phyloP scores from a whole-genome alignment of 1,140 invertebrate genomes.

The Idris sp. region DNA sequence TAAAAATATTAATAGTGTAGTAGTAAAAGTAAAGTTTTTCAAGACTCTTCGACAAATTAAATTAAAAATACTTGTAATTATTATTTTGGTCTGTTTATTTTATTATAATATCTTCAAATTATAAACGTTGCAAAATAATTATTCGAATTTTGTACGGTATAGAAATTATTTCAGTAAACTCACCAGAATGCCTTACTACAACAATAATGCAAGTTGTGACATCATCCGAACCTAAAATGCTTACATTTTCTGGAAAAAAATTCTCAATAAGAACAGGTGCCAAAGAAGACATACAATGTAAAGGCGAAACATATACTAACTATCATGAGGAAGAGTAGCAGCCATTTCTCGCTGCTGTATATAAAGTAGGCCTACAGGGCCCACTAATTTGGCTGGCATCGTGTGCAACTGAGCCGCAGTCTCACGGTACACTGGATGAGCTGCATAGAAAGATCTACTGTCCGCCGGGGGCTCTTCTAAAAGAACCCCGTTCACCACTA shows the following conservation, averaged over 20 bases:
- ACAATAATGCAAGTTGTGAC: slow-evolving; percentile 95
- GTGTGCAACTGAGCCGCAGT: slow-evolving; percentile 87
- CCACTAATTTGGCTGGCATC: slow-evolving; percentile 87
- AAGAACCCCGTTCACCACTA: slow-evolving; percentile 90
- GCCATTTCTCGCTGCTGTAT: slow-evolving; percentile 94
- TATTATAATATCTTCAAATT: too few relatives aligned
- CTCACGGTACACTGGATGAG: slow-evolving; percentile 91
- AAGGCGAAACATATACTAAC: slow-evolving; percentile 81
- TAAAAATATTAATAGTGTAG: too few relatives aligned
- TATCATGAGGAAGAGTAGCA: slow-evolving; percentile 92
- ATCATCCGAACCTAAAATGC: slow-evolving; percentile 94
- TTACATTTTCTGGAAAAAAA: slow-evolving; percentile 87
- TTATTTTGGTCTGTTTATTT: too few relatives aligned
- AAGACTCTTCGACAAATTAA: too few relatives aligned
- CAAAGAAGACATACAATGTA: too few relatives aligned
- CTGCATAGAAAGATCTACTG: slow-evolving; percentile 86
- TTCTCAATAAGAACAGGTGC: too few relatives aligned
- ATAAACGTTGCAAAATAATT: too few relatives aligned
- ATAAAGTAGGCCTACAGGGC: slow-evolving; percentile 91
- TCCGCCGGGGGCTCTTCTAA: slow-evolving; percentile 91
- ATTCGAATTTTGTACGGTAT: too few relatives aligned
- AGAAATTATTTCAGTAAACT: too few relatives aligned
- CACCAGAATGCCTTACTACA: slow-evolving; percentile 93
- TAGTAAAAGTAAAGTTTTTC: too few relatives aligned
- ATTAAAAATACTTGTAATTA: too few relatives aligned